phyloP scores from a whole-genome alignment of 2,888 invertebrate genomes.

The Phyllotreta cruciferae region DNA sequence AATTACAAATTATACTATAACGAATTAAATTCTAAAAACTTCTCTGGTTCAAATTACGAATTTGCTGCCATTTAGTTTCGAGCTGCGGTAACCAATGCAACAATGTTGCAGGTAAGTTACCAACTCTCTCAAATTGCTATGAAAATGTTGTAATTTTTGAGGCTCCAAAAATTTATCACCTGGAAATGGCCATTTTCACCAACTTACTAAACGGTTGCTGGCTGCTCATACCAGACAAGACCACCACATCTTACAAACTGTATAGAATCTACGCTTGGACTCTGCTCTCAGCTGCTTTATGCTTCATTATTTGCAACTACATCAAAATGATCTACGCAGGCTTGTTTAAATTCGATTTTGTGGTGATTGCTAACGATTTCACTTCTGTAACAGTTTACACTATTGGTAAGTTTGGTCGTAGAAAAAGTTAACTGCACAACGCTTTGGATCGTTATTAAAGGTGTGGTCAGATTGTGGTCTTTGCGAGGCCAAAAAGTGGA shows the following conservation, averaged over 20 bases:
- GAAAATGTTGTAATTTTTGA: background rate
- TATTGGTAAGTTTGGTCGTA: slow-evolving; percentile 1
- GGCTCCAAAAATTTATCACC: slow-evolving; percentile 4
- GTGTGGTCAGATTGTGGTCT: background rate
- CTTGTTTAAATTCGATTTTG: background rate
- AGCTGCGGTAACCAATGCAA: no score
- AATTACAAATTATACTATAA: background rate
- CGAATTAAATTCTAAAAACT: no score
- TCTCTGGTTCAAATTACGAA: no score
- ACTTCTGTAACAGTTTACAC: background rate
- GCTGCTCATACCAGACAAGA: background rate
- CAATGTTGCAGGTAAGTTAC: no score
- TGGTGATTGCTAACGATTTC: background rate
- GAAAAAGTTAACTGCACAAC: background rate
- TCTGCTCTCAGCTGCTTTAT: background rate
- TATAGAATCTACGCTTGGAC: background rate
- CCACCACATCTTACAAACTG: background rate
- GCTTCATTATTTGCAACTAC: background rate
- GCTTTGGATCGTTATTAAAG: background rate
- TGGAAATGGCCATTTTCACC: background rate
- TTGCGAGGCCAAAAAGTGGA: background rate
- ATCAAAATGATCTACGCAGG: background rate
- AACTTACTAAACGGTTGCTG: slow-evolving; percentile 1
- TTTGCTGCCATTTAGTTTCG: no score
- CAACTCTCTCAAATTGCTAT: no score